These are phyloP conservation scores for Ianthella basta DNA, from an alignment of 37 sponge, comb jelly and placozoan species.

Conservation along the genomic window DNA sequence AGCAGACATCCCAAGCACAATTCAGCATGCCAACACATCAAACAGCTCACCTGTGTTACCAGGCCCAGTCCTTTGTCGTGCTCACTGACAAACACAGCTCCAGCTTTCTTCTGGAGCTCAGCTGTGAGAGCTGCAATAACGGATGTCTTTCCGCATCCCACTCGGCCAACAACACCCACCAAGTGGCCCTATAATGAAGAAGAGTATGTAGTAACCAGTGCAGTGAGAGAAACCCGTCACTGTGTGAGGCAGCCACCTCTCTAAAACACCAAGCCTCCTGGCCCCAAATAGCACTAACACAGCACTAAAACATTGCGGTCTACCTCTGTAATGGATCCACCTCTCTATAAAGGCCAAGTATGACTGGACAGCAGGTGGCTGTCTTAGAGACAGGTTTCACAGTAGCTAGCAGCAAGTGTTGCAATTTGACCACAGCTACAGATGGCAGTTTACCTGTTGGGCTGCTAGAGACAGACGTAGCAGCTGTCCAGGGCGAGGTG, in stretches of 20 bases:
- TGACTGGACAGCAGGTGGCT: too few relatives aligned
- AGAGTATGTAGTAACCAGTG: too few relatives aligned
- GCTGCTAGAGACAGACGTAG: not conserved
- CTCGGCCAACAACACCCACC: constrained; percentile 86
- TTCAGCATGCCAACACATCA: constrained; percentile 36
- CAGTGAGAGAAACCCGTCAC: too few relatives aligned
- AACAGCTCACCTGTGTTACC: constrained; percentile 54
- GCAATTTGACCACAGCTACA: not conserved
- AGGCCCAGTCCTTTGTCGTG: constrained; percentile 52
- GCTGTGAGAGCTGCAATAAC: constrained; percentile 90
- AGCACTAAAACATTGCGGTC: too few relatives aligned
- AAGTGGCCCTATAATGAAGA: constrained; percentile 77
- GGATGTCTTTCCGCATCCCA: constrained; percentile 93
- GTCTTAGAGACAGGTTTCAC: too few relatives aligned
- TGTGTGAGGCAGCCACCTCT: too few relatives aligned
- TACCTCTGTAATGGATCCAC: too few relatives aligned
- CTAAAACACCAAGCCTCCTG: too few relatives aligned
- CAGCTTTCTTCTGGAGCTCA: constrained; percentile 71
- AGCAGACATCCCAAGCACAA: constrained; percentile 4
- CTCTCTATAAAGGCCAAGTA: too few relatives aligned
- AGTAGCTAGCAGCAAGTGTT: not conserved
- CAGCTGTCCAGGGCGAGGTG: not conserved
- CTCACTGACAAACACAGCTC: constrained; percentile 34
- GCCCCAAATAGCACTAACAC: too few relatives aligned
- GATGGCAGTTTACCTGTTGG: not conserved